A percentile compares a stretch with the other conserved stretches of the same genome.
Conservation (phyloP, 2,797 vertebrate genomes). For the Thamnophis elegans region DNA sequence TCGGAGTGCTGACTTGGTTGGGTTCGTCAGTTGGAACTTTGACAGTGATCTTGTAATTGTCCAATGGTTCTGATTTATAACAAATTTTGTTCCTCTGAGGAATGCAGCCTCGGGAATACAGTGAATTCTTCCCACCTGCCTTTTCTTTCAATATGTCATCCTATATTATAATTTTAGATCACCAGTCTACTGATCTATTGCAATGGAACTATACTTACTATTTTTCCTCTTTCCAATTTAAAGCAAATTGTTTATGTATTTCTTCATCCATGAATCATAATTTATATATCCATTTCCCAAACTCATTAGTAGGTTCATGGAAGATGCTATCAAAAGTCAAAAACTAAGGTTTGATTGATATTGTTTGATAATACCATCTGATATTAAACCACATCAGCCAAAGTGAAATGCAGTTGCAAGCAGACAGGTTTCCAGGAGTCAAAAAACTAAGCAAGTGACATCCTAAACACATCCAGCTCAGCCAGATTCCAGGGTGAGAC, state of each 20-base stretch:
- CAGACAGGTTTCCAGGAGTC: background rate
- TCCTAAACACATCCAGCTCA: background rate
- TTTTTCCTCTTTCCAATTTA: background rate
- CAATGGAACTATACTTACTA: background rate
- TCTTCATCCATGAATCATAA: background rate
- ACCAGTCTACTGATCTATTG: conserved; percentile 24
- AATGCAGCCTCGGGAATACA: conserved; percentile 51
- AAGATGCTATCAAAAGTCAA: background rate
- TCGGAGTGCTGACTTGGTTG: background rate
- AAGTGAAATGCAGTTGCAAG: background rate
- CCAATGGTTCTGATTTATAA: conserved; percentile 47
- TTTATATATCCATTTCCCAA: background rate
- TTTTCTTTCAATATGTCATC: conserved; percentile 60
- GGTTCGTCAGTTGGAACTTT: background rate
- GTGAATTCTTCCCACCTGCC: conserved; percentile 56
- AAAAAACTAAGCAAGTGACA: background rate
- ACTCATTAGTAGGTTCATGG: background rate
- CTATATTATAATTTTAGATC: conserved; percentile 31
- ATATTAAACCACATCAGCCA: background rate
- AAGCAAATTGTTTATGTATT: background rate
- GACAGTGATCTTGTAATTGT: conserved; percentile 24
- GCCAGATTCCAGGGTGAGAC: background rate
- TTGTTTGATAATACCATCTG: background rate
- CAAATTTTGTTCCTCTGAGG: conserved; percentile 42
- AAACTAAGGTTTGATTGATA: background rate